Evolutionary conservation across 1,140 invertebrate species (phyloP).

Genomic region (Cryptotermes secundus): DNA sequence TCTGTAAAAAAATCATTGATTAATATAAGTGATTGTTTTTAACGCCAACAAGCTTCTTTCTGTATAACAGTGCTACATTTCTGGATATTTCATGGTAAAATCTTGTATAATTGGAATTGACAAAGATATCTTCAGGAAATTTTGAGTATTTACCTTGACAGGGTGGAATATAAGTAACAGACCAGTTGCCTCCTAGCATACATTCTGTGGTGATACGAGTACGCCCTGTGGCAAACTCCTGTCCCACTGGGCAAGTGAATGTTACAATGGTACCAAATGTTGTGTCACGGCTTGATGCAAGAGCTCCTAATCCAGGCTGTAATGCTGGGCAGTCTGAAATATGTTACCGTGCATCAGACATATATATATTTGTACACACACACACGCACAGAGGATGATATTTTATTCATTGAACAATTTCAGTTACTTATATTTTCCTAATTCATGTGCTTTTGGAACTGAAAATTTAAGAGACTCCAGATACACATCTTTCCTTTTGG

Average conservation of each 20-base stretch:
- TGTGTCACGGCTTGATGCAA: slow-evolving; percentile 88
- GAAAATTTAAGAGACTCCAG: no score
- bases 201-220: slow-evolving; percentile 81
- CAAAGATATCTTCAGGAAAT: neutral
- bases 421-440: no score
- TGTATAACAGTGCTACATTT: neutral
- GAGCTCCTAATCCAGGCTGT: slow-evolving; percentile 78
- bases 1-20: slow-evolving; percentile 57
- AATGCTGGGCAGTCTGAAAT: slow-evolving; percentile 82
- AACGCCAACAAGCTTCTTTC: neutral
- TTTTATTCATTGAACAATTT: no score
- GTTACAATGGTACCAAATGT: slow-evolving; percentile 87
- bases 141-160: slow-evolving; percentile 73
- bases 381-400: no score
- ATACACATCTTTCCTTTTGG: no score
- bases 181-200: slow-evolving; percentile 89
- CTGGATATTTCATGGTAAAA: no score
- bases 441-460: no score
- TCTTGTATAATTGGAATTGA: no score
- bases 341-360: no score
- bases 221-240: slow-evolving; percentile 92
- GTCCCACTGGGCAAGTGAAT: slow-evolving; percentile 89
- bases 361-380: neutral
- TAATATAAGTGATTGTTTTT: neutral
- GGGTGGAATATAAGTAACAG: slow-evolving; percentile 85